phyloP scores from a whole-genome alignment of 2,113 vertebrate species.

The Cyanoderma ruficeps region DNA sequence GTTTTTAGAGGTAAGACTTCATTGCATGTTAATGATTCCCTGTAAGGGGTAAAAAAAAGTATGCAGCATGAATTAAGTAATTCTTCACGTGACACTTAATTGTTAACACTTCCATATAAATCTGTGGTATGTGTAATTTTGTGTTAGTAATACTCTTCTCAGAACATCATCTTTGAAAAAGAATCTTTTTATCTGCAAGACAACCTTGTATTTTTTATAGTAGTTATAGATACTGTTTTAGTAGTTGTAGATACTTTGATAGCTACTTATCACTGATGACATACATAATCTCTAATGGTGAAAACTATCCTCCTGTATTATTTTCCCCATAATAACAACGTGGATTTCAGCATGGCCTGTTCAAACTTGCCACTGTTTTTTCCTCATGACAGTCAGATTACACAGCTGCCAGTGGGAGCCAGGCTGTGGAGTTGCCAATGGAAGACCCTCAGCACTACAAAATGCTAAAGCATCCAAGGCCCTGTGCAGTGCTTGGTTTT shows the following conservation, averaged over 20 bases:
- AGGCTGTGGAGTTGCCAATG: not conserved
- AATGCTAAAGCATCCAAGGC: not conserved
- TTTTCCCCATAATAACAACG: not conserved
- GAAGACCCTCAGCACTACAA: not conserved
- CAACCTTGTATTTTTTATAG: not conserved
- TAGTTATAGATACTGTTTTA: not conserved
- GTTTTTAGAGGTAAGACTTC: not conserved
- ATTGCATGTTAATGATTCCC: not conserved
- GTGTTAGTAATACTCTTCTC: not conserved
- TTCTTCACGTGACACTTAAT: not conserved
- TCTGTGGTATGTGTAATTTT: not conserved
- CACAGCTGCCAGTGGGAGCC: not conserved
- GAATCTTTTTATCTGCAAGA: not conserved
- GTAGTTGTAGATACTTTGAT: not conserved
- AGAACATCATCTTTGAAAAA: not conserved
- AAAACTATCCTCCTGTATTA: not conserved
- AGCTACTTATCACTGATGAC: fast-evolving
- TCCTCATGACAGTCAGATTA: not conserved
- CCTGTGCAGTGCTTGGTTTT: fast-evolving
- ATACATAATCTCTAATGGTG: not conserved
- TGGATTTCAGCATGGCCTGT: not conserved
- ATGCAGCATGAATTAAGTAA: not conserved
- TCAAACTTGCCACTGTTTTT: not conserved
- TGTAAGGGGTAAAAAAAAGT: not conserved
- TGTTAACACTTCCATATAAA: not conserved